Conservation (phyloP, 2,797 vertebrate genomes). For the Chanos chanos region DNA sequence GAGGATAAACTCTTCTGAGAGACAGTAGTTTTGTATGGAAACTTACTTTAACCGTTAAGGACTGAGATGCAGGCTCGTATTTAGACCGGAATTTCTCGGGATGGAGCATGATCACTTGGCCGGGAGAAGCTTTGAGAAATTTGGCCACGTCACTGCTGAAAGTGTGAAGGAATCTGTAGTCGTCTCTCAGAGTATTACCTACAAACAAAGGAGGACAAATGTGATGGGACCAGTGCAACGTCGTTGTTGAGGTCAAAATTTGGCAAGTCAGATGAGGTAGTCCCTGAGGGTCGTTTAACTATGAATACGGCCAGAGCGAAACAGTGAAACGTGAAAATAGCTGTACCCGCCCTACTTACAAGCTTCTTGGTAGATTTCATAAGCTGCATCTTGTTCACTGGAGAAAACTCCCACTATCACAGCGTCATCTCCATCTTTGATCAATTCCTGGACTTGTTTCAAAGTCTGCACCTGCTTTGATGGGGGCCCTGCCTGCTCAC, state of each 20-base stretch:
- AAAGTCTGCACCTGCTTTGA: constrained; percentile 84
- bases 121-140: constrained; percentile 77
- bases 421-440: constrained; percentile 89
- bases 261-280: too few relatives aligned
- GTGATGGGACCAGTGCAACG: background rate
- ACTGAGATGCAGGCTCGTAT: constrained; percentile 72
- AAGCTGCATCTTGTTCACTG: constrained; percentile 74
- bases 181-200: constrained; percentile 90
- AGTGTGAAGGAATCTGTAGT: constrained; percentile 90
- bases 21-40: background rate
- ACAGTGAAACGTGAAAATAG: too few relatives aligned
- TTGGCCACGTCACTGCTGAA: constrained; percentile 83
- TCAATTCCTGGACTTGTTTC: constrained; percentile 90
- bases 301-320: too few relatives aligned
- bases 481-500: constrained; percentile 89
- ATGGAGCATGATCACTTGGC: constrained; percentile 82
- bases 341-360: constrained; percentile 71
- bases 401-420: constrained; percentile 85
- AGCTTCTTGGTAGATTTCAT: constrained; percentile 85
- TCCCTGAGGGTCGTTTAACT: too few relatives aligned
- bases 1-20: too few relatives aligned
- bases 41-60: constrained; percentile 79
- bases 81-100: constrained; percentile 93
- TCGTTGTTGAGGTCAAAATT: background rate
- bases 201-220: background rate